phyloP scores from a whole-genome alignment of 2,888 invertebrate genomes.

The Lepeophtheirus nordmannii region DNA sequence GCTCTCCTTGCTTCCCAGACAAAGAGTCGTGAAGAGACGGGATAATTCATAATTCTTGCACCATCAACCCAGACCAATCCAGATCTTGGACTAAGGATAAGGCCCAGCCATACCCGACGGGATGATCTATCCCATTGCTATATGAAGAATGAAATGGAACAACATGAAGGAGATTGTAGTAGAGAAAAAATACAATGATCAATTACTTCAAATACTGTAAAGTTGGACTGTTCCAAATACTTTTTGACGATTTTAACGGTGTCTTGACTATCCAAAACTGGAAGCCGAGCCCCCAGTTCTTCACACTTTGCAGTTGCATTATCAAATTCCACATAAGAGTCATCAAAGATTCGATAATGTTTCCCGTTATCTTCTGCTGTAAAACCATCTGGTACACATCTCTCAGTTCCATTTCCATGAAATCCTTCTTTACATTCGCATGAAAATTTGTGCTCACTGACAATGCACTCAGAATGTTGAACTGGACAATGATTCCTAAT shows the following conservation, averaged over 20 bases:
- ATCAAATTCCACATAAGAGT: conserved; percentile 19
- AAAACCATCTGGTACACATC: conserved; percentile 22
- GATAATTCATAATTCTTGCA: conserved; percentile 14
- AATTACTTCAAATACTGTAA: conserved; percentile 22
- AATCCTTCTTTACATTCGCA: conserved; percentile 24
- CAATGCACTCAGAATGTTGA: conserved; percentile 21
- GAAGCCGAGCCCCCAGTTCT: conserved; percentile 22
- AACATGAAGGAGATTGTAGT: neutral
- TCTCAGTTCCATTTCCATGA: conserved; percentile 23
- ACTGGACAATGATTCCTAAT: conserved; percentile 8
- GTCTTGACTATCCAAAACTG: conserved; percentile 15
- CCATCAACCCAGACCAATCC: conserved; percentile 22
- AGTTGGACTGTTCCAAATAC: conserved; percentile 23
- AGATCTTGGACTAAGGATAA: neutral
- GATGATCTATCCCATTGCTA: conserved; percentile 25
- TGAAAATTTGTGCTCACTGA: conserved; percentile 2
- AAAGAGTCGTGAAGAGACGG: conserved; percentile 21
- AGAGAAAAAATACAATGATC: neutral
- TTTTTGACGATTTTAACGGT: conserved; percentile 22
- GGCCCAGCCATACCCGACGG: conserved; percentile 21
- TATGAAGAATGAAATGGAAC: neutral
- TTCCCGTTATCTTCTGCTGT: conserved; percentile 20
- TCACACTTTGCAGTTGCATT: conserved; percentile 18
- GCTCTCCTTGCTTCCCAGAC: conserved; percentile 23
- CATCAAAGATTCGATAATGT: conserved; percentile 22